Evolutionary conservation across 2,888 invertebrate genomes (phyloP), one percentile per base, ranked within the genome.

Genomic region (Agrochola lychnidis): DNA sequence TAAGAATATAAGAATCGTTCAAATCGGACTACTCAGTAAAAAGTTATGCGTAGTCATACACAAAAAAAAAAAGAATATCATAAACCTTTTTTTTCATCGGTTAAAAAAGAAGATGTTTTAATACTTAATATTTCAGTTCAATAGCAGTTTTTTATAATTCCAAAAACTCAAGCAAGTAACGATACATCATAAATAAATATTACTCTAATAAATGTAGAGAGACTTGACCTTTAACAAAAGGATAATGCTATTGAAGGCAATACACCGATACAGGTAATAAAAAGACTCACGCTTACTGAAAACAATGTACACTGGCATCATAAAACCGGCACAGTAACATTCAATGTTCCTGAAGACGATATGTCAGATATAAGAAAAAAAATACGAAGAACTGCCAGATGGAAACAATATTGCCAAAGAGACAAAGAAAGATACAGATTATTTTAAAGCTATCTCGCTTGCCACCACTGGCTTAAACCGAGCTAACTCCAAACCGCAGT

Each of bases 391-490:
- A 40, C 3, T 16, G 1, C 53, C 16, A 36, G 7, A 78, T 14
- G 53, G 7, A 56, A 73, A 56, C 40, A 62, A 56, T 70, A 48
- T 30, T 40, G 7, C 12, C 40, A 19, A 61, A 9, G 53, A 42
- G 0, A 48, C 10, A 48, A 30, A 51, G 14, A 45, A 36, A 30
- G 6, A 53, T 40, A 30, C 3, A 77, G 30, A 56, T 36, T 40
- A 30, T 64, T 14, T 14, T 36, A 53, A 36, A 45, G n/a, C 40
- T 40, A 73, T 79, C 48, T 51, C 61, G 78, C 83, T 79, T 40
- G 12, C 14, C 53, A 64, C 36, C n/a, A 45, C 0, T 81, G 22
- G 70, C 61, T 70, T 76, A 57, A 57, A 81, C 59, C 62, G 22
- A 42, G 59, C 42, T n/a, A 61, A 53, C 10, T 59, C 48, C 22